These are phyloP conservation scores for Xestobium rufovillosum DNA, from an alignment of 2,888 invertebrate genomes.

Conservation along the genomic window DNA sequence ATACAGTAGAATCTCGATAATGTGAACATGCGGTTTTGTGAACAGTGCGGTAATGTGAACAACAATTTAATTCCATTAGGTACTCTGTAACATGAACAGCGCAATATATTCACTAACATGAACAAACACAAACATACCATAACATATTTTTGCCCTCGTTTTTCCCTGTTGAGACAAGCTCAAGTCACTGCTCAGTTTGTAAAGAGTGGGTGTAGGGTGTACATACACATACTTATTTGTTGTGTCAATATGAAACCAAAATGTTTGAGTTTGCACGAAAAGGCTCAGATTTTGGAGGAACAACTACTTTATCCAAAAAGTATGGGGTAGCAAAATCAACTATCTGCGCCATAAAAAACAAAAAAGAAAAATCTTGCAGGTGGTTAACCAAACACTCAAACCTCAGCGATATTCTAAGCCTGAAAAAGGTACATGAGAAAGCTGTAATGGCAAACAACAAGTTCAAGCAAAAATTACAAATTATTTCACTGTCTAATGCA, in stretches of 20 bases:
- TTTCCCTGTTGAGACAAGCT: too few relatives aligned
- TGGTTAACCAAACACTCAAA: conserved; percentile 6
- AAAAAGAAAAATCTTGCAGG: conserved; percentile 4
- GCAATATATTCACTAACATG: conserved; percentile 3
- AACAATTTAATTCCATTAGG: conserved; percentile 1
- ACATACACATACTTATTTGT: too few relatives aligned
- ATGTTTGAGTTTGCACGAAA: conserved; percentile 7
- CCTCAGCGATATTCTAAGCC: too few relatives aligned
- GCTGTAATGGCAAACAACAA: too few relatives aligned
- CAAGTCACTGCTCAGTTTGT: too few relatives aligned
- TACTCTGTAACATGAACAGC: conserved; percentile 7
- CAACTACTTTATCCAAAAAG: conserved; percentile 8
- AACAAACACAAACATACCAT: too few relatives aligned
- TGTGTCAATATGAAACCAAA: conserved; percentile 6
- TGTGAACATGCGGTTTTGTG: conserved; percentile 5
- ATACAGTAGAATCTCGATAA: too few relatives aligned
- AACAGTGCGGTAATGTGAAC: conserved; percentile 3
- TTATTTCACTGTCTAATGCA: too few relatives aligned
- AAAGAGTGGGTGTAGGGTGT: conserved; percentile 3
- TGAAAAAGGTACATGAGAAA: too few relatives aligned
- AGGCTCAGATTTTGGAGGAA: conserved; percentile 7
- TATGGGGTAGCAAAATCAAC: conserved; percentile 11
- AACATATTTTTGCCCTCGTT: too few relatives aligned
- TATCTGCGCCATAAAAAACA: conserved; percentile 7
- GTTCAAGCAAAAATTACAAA: too few relatives aligned